Evolutionary conservation across 2,888 invertebrate genomes (phyloP).

Genomic region (Lomographa bimaculata): DNA sequence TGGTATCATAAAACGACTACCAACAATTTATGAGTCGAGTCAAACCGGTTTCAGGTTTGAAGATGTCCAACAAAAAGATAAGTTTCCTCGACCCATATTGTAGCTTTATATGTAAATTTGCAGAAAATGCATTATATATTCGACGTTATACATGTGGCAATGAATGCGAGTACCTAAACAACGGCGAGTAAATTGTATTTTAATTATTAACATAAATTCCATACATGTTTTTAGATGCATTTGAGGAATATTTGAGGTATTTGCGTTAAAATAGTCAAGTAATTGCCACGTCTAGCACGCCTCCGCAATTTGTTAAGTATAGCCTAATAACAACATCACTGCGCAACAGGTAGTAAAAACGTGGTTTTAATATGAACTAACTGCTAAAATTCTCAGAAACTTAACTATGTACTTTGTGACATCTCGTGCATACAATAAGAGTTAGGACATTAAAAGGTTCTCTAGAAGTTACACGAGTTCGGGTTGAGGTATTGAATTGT

Average conservation of each 20-base stretch:
- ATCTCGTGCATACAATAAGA: background rate
- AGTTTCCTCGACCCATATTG: slow-evolving; percentile 18
- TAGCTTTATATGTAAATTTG: background rate
- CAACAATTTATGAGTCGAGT: slow-evolving; percentile 44
- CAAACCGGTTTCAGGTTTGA: slow-evolving; percentile 55
- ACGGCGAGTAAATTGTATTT: slow-evolving; percentile 18
- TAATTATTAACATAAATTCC: slow-evolving; percentile 7
- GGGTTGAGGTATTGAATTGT: too few species aligned
- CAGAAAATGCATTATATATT: slow-evolving; percentile 2
- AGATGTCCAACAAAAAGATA: slow-evolving; percentile 48
- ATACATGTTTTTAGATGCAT: slow-evolving; percentile 8
- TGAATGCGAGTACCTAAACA: slow-evolving; percentile 3
- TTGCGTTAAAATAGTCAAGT: slow-evolving; percentile 14
- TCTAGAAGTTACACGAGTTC: too few species aligned
- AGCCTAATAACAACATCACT: slow-evolving; percentile 8
- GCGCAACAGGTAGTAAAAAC: slow-evolving; percentile 17
- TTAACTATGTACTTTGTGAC: background rate
- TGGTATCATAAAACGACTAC: slow-evolving; percentile 38
- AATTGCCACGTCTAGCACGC: slow-evolving; percentile 9
- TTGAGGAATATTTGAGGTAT: slow-evolving; percentile 8
- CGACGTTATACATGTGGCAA: background rate
- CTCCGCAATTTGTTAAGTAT: slow-evolving; percentile 17
- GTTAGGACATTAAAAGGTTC: slow-evolving; percentile 1
- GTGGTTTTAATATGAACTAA: slow-evolving; percentile 11
- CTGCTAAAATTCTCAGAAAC: slow-evolving; percentile 10